Evolutionary conservation across 2,888 invertebrate genomes (phyloP).

Genomic region (Unio pictorum): DNA sequence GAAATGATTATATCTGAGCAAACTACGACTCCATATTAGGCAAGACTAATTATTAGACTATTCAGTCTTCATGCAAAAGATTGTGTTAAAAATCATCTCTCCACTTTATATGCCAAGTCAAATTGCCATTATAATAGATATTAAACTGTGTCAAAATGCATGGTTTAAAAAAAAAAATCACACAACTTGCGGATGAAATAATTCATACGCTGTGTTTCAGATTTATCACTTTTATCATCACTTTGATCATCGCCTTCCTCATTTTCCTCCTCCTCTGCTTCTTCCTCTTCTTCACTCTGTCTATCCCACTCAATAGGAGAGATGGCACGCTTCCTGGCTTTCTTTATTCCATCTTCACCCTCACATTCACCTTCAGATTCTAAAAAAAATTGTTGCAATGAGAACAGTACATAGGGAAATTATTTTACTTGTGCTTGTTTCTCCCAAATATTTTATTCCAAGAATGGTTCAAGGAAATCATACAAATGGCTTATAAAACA

Average conservation of each 20-base stretch:
- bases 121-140: too few species aligned
- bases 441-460: too few species aligned
- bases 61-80: too few species aligned
- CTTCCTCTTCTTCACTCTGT: slow-evolving; percentile 45
- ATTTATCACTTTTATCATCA: slow-evolving; percentile 27
- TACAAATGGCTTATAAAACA: too few species aligned
- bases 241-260: slow-evolving; percentile 31
- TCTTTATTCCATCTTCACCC: slow-evolving; percentile 29
- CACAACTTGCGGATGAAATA: too few species aligned
- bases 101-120: not conserved
- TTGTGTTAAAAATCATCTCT: not conserved
- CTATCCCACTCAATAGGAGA: slow-evolving; percentile 68
- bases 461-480: too few species aligned
- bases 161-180: not conserved
- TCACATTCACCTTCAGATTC: slow-evolving; percentile 39
- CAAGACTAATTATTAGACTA: too few species aligned
- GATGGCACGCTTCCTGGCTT: slow-evolving; percentile 50
- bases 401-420: too few species aligned
- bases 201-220: slow-evolving; percentile 6
- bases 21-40: too few species aligned
- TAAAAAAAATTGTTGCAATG: slow-evolving; percentile 4
- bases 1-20: too few species aligned
- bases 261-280: slow-evolving; percentile 40
- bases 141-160: too few species aligned
- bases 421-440: too few species aligned